Evolutionary conservation across 2,113 vertebrate species (phyloP), one percentile per base, ranked within the genome.

Genomic region (Gasterosteus nipponicus): DNA sequence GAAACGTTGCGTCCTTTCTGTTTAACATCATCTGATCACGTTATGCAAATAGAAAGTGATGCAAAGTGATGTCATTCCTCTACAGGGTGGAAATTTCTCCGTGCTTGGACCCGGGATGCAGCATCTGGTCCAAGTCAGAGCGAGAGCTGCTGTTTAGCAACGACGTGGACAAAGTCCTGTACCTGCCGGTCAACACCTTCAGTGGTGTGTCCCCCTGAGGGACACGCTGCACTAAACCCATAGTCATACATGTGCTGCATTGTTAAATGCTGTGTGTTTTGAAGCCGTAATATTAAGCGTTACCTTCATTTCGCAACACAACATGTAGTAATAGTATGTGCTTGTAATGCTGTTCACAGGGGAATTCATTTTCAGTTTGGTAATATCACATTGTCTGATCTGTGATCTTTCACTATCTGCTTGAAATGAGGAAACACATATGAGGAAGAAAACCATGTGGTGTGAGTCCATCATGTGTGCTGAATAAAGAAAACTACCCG

Each of bases 151-250:
- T 79, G 0, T 77, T 94, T 0, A 93, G 83, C 75, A 93, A 88
- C 75, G 94, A 90, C 68, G 89, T 94, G 86, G 86, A 91, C 82
- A 96, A 90, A 59, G 94, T 92, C 31, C 92, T 97, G 74, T 90
- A 93, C 1, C 87, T 98, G 85, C 96, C 97, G 26, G 96, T 97
- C 91, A 96, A 97, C 90, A 98, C 96, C 0, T 98, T 97, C 78
- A 94, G 93, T 5, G 95, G 96, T 0, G 47, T 90, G 51, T 78
- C 94, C 57, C 93, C 92, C 3, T 96, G 93, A 96, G 22, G 10
- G 54, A 47, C 29, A 59, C 6, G 57, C 14, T 56, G 12, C 26
- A 56, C 54, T 29, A 56, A n/a, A 56, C n/a, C 15, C 14, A 57
- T 12, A 61, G 35, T 41, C 59, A 61, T 61, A 11, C 19, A n/a